Base-by-base conservation (phyloP, 1,140 invertebrate species). In the Drosophila eugracilis region DNA sequence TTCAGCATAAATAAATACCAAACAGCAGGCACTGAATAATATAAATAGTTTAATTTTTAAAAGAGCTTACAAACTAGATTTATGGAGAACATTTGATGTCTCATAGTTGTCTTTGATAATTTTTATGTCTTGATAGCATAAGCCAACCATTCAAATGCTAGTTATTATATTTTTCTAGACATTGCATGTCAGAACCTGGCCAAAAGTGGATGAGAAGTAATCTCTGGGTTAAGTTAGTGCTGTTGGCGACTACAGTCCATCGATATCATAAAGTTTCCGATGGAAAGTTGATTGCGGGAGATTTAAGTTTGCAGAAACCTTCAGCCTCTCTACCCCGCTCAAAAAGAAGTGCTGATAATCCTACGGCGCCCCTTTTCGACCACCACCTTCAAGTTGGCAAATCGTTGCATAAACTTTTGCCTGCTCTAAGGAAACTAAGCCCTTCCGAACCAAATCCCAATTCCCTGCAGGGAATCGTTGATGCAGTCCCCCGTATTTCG, bases 341-440 rank as follows among this genome's bases (percentile, higher is more conserved):
- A 30, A 37, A 15, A 48, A 53, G 53, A 39, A 34, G 28, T 22
- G 39, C 45, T 44, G 45, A 34, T 60, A 60, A 60, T 52, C 57
- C 55, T 2, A 21, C 10, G n/a, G 3, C 9, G 2, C 10, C 21
- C 6, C 10, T 15, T 41, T 36, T 15, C 4, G 5, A n/a, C 12
- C 2, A 14, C 19, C 47, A 65, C 42, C 34, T 66, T 39, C 14
- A 14, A 36, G 34, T 5, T 59, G 62, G 62, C 59, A 17, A 49
- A 63, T 50, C 63, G 34, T 49, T 52, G 63, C 65, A 69, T 30
- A 44, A 69, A 69, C 65, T 69, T 69, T 67, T 17, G 10, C 48
- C 36, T 6, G 32, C 15, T 58, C 15, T 10, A 19, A 37, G 12
- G 36, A 22, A 26, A 5, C 17, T n/a, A 10, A 59, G 57, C 22